Base-by-base conservation (phyloP, 2,113 vertebrate species). In the Daboia siamensis region DNA sequence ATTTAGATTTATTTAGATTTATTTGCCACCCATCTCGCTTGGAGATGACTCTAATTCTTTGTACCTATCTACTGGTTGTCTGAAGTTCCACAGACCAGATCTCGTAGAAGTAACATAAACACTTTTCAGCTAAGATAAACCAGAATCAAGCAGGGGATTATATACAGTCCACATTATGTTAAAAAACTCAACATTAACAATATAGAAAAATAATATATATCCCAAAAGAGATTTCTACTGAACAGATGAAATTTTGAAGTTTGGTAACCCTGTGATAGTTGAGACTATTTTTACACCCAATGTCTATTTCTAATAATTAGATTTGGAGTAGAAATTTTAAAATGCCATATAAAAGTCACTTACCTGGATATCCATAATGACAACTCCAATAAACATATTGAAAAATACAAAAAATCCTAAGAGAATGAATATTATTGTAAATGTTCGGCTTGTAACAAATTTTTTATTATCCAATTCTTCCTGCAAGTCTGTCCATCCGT, bases 401-500 rank as follows among this genome's bases (percentile, higher is more conserved):
- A 97, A 97, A 94, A 97, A 95, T 61, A 97, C 12, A 91, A 97
- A 97, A 89, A 74, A 96, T 46, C 96, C 96, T 1, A 96, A 55
- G 54, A 95, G 74, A 92, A 97, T 94, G 89, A 98, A 97, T 86
- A 88, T 1, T 5, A 95, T 96, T 39, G 93, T 93, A 92, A 97
- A 97, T 0, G 92, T 17, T 9, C 94, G 94, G 92, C 95, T 96
- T 85, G 92, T 23, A 3, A 0, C 1, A 87, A 97, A 94, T 0
- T 94, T 46, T 0, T 20, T 86, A 0, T 1, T 2, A 56, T 96
- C 97, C 90, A 95, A 1, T 87, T 93, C 44, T 0, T 59, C 0
- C 92, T 96, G 94, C 7, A 95, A 90, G 90, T 94, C 94, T 48
- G 96, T 97, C 97, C 97, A 98, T 59, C 97, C 96, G 46, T 96